Base-by-base conservation (phyloP, 2,797 vertebrate genomes). In the Xerus rutilus region DNA sequence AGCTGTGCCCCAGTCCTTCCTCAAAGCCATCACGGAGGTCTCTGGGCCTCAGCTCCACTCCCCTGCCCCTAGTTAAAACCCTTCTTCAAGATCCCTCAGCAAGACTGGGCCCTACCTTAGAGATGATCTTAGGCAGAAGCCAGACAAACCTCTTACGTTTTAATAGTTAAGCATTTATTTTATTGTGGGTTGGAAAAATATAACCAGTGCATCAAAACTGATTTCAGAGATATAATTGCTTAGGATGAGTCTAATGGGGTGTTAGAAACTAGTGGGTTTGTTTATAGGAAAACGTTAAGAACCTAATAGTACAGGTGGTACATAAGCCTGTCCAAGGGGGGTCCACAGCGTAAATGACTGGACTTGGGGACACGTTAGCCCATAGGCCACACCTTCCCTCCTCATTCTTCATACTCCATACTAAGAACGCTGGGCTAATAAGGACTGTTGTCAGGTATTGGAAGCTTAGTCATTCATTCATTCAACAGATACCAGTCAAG, bases 101-200 rank as follows among this genome's bases (percentile, higher is more conserved):
- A 35, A 87, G 57, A 52, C 21, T 28, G 72, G 54, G 59, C 35
- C 64, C 65, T 94, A 23, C 85, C 73, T 47, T 25, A 74, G 95
- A 95, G 88, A 72, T 14, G 65, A 25, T 64, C 72, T 92, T 8
- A 94, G 95, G 79, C 77, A 74, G 89, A 90, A 84, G 62, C 39
- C 64, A 89, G 84, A 78, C 47, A 95, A 88, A 77, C 77, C 85
- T 94, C 82, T 96, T 93, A 43, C 30, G n/a, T 77, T 93, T 95
- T 96, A 74, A 93, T 88, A 86, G 90, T 79, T 69, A 77, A 52
- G 89, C 94, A 74, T 95, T 92, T 95, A 96, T 97, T 96, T 95
- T 96, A 95, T 92, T 93, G 96, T 95, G 69, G 94, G 78, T 79
- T 94, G n/a, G 89, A 89, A 96, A 96, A 96, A 95, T 91, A 95